Evolutionary conservation across 2,888 invertebrate species (phyloP).

Genomic region (Dolichopus griseipennis): DNA sequence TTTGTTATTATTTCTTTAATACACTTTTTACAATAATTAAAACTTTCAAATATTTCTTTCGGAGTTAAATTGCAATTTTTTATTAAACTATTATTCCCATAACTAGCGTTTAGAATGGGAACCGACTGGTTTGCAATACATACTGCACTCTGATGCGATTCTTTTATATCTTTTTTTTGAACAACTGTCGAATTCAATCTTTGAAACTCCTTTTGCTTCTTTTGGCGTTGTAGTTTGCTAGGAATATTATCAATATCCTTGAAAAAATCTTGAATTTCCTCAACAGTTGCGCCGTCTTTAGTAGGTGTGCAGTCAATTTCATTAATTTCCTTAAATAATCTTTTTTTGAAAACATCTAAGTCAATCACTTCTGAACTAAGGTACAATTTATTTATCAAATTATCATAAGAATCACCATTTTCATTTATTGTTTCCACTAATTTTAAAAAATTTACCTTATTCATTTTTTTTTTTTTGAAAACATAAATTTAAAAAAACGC

Average conservation of each 20-base stretch:
- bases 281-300: background rate
- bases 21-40: background rate
- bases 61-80: background rate
- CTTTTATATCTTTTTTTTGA: background rate
- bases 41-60: background rate
- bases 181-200: background rate
- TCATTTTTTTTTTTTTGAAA: too few relatives aligned
- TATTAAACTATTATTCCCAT: too few relatives aligned
- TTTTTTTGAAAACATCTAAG: background rate
- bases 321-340: background rate
- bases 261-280: background rate
- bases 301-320: background rate
- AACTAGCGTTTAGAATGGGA: too few relatives aligned
- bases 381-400: background rate
- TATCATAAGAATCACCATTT: background rate
- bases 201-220: background rate
- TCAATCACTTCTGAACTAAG: background rate
- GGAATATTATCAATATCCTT: background rate
- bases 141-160: too few relatives aligned
- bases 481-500: too few relatives aligned
- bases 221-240: background rate
- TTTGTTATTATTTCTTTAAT: background rate
- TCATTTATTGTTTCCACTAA: background rate
- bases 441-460: background rate
- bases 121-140: too few relatives aligned